phyloP scores from a whole-genome alignment of 2,888 invertebrate genomes.

The Cordylochernes scorpioides region DNA sequence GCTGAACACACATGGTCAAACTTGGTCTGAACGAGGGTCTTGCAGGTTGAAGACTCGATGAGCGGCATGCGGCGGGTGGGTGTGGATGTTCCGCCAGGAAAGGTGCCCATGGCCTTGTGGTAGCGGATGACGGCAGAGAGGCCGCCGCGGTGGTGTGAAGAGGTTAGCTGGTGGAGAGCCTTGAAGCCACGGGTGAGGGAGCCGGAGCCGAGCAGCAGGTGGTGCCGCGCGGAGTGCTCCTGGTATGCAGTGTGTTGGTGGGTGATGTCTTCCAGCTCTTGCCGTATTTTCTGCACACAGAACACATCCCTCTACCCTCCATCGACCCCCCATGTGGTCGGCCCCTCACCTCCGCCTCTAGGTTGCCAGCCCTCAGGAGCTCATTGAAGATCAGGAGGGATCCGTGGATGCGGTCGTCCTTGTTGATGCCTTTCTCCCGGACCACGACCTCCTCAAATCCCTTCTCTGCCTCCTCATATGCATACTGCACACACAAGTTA shows the following conservation, averaged over 20 bases:
- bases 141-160: conserved; percentile 4
- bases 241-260: conserved; percentile 22
- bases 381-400: conserved; percentile 78
- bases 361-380: conserved; percentile 62
- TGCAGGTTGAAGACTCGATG: conserved; percentile 59
- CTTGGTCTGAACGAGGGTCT: conserved; percentile 48
- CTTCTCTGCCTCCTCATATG: conserved; percentile 60
- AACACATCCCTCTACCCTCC: too few species aligned
- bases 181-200: conserved; percentile 11
- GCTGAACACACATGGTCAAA: conserved; percentile 41
- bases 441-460: conserved; percentile 39
- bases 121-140: conserved; percentile 13
- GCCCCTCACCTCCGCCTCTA: conserved; percentile 29
- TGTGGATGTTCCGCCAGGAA: conserved; percentile 7
- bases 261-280: conserved; percentile 23
- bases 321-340: too few species aligned
- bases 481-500: too few species aligned
- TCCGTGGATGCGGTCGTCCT: conserved; percentile 76
- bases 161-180: conserved; percentile 12
- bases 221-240: conserved; percentile 7
- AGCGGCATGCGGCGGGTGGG: conserved; percentile 5
- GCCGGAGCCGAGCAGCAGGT: conserved; percentile 9
- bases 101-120: conserved; percentile 14
- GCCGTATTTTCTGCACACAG: conserved; percentile 19
- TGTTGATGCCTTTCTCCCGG: conserved; percentile 47